A percentile compares a stretch with the other conserved stretches of the same genome.
Evolutionary conservation across 2,888 invertebrate genomes (phyloP).

Genomic region (Hemithea aestivaria): DNA sequence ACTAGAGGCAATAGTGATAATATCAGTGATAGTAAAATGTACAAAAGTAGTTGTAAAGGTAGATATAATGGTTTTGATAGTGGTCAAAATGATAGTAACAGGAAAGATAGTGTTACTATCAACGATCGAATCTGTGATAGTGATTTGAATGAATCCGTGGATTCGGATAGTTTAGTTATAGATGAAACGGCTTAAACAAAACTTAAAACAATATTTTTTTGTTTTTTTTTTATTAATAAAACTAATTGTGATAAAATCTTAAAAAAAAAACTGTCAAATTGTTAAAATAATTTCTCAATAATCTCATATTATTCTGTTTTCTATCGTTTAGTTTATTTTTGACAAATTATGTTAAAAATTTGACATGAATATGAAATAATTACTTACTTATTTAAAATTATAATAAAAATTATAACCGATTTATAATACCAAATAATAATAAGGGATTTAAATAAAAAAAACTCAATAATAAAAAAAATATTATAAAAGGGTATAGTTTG

Average conservation of each 20-base stretch:
- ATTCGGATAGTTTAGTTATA: constrained; percentile 45
- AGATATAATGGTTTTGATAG: constrained; percentile 26
- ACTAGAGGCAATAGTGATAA: constrained; percentile 1
- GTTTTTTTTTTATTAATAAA: constrained; percentile 13
- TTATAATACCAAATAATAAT: constrained; percentile 9
- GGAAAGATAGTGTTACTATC: constrained; percentile 27
- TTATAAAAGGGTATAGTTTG: too few species aligned
- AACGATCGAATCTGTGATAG: constrained; percentile 19
- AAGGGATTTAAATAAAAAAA: constrained; percentile 7
- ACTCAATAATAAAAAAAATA: background rate
- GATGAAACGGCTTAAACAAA: constrained; percentile 42
- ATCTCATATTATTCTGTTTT: too few species aligned
- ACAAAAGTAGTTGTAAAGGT: background rate
- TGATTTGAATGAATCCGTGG: constrained; percentile 42
- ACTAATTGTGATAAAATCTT: constrained; percentile 3
- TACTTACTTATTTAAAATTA: background rate
- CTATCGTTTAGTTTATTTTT: too few species aligned
- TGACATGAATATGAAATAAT: background rate
- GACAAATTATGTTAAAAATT: constrained; percentile 5
- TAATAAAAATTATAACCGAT: constrained; percentile 5
- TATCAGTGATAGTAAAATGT: background rate
- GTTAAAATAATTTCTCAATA: constrained; percentile 1
- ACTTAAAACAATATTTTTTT: too few species aligned
- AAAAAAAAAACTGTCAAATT: constrained; percentile 1
- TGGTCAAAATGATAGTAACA: constrained; percentile 15